phyloP scores from a whole-genome alignment of 1,140 invertebrate species.

The Drosophila novamexicana region DNA sequence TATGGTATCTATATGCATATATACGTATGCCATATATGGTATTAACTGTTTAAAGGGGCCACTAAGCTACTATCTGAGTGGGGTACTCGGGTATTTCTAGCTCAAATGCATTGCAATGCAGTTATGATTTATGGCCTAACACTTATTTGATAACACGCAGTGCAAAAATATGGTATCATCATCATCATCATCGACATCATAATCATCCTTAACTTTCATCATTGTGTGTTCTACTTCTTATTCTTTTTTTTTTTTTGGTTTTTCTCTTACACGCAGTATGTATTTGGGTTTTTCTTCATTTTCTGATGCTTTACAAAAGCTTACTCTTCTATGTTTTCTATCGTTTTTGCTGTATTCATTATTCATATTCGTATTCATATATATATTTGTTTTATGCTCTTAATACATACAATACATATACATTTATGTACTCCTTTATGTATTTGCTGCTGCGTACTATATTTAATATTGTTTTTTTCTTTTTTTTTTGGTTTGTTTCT shows the following conservation, averaged over 20 bases:
- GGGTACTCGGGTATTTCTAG: conserved; percentile 11
- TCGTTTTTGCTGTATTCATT: background rate
- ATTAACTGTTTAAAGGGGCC: conserved; percentile 10
- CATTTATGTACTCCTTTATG: conserved; percentile 17
- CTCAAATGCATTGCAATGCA: conserved; percentile 48
- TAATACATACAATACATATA: conserved; percentile 48
- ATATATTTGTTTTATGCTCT: background rate
- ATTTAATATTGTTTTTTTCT: conserved; percentile 6
- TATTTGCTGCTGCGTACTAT: conserved; percentile 37
- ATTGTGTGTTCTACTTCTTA: conserved; percentile 11
- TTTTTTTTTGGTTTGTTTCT: conserved; percentile 6
- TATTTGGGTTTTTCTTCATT: conserved; percentile 8
- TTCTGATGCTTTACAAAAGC: conserved; percentile 61
- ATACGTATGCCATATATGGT: background rate
- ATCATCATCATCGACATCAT: conserved; percentile 28
- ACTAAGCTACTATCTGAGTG: conserved; percentile 17
- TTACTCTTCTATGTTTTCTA: conserved; percentile 35
- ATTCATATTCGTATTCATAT: background rate
- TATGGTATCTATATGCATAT: conserved; percentile 20
- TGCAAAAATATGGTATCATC: conserved; percentile 72
- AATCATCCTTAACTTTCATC: conserved; percentile 1
- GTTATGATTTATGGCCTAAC: conserved; percentile 69
- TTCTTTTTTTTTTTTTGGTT: background rate
- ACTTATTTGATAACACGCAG: conserved; percentile 77
- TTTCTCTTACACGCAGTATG: conserved; percentile 1